Evolutionary conservation across 2,888 invertebrate species (phyloP).

Genomic region (Auanema freiburgensis): DNA sequence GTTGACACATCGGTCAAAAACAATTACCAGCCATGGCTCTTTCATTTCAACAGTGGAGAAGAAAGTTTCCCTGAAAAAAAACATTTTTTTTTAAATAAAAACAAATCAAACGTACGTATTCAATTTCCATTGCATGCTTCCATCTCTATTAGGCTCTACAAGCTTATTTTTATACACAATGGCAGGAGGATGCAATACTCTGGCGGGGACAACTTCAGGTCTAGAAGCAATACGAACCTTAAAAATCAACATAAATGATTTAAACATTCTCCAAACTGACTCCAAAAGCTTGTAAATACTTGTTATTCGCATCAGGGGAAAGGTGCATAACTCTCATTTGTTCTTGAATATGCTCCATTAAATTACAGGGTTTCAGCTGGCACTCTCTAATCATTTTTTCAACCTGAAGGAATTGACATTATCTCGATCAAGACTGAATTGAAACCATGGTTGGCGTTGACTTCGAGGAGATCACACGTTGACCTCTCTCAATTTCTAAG

Average conservation of each 20-base stretch:
- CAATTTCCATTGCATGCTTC: constrained; percentile 7
- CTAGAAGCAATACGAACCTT: background rate
- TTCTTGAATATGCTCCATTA: constrained; percentile 16
- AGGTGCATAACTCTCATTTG: constrained; percentile 18
- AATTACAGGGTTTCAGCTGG: constrained; percentile 22
- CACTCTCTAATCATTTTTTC: constrained; percentile 25
- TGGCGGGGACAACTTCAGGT: background rate
- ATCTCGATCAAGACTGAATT: background rate
- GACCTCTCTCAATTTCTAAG: constrained; percentile 22
- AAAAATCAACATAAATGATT: background rate
- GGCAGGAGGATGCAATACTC: constrained; percentile 8
- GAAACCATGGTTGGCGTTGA: constrained; percentile 17
- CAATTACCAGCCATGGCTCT: constrained; percentile 4
- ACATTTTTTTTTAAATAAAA: background rate
- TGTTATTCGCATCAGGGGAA: constrained; percentile 6
- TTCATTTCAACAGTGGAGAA: constrained; percentile 4
- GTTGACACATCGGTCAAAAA: constrained; percentile 14
- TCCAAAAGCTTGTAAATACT: constrained; percentile 12
- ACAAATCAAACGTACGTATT: background rate
- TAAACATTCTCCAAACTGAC: constrained; percentile 8
- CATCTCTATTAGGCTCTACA: constrained; percentile 11
- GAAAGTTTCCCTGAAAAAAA: constrained; percentile 7
- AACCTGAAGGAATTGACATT: background rate
- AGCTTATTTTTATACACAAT: constrained; percentile 7
- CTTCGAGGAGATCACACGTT: constrained; percentile 23